phyloP scores from a whole-genome alignment of 2,113 vertebrate species.

The Bubo blakistoni region DNA sequence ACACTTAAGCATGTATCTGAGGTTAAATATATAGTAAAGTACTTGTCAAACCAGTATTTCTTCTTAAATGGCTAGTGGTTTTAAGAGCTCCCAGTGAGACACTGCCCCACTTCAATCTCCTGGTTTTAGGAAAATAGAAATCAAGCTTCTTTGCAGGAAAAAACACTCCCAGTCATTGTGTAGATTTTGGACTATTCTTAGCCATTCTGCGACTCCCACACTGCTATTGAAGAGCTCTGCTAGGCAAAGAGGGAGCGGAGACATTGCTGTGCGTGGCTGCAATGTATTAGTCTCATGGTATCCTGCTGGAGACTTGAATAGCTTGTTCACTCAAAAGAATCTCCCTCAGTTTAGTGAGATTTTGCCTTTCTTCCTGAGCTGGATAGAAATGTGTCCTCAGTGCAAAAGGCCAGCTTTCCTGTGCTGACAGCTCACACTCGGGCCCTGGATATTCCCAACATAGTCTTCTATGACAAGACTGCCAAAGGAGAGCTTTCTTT shows the following conservation, averaged over 20 bases:
- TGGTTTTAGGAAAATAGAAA: background rate
- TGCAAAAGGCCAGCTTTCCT: background rate
- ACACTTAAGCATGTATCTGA: background rate
- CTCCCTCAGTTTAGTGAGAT: background rate
- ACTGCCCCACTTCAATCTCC: background rate
- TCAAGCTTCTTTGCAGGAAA: background rate
- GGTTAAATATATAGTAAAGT: background rate
- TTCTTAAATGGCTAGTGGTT: background rate
- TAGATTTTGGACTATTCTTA: background rate
- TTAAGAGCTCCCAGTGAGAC: background rate
- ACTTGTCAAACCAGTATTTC: background rate
- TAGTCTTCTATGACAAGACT: background rate
- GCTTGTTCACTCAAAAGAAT: background rate
- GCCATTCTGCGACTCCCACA: background rate
- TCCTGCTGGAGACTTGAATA: background rate
- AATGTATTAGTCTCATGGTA: background rate
- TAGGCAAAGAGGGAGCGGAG: background rate
- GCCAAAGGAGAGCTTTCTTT: background rate
- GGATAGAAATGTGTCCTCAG: background rate
- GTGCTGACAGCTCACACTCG: background rate
- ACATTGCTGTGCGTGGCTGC: background rate
- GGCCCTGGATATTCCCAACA: background rate
- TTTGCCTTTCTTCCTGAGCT: background rate
- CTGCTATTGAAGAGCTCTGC: background rate
- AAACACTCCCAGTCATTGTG: background rate